phyloP scores from a whole-genome alignment of 2,113 vertebrate species.

The Burhinus bistriatus region DNA sequence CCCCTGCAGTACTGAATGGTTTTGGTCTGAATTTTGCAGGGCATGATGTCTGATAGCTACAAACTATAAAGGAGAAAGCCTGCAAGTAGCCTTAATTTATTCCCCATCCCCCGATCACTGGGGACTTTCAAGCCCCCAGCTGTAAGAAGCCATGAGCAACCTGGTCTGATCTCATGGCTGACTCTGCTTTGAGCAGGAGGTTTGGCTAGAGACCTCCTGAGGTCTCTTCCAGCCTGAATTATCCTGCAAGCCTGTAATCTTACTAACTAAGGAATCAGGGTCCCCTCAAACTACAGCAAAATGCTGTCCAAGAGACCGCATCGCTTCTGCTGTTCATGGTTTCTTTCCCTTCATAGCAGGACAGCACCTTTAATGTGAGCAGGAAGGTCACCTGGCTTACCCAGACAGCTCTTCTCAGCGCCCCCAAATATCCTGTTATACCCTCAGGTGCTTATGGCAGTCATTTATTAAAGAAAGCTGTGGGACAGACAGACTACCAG shows the following conservation, averaged over 20 bases:
- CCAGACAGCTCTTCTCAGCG: background rate
- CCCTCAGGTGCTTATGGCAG: background rate
- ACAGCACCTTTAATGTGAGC: background rate
- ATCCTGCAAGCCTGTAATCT: background rate
- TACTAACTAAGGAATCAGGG: background rate
- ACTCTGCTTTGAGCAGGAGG: background rate
- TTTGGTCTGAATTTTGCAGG: background rate
- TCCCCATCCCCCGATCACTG: accelerated
- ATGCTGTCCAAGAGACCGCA: background rate
- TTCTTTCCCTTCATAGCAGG: background rate
- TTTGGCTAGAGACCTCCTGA: background rate
- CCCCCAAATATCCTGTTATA: background rate
- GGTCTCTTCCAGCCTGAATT: background rate
- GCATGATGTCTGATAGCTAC: background rate
- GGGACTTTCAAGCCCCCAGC: background rate
- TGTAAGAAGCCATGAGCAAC: background rate
- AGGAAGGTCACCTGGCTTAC: background rate
- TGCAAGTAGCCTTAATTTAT: background rate
- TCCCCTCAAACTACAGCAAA: background rate
- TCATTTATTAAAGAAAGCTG: background rate
- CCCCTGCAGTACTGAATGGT: background rate
- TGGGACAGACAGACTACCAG: background rate
- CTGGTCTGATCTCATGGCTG: background rate
- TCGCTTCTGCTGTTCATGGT: background rate
- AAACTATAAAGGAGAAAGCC: background rate